A percentile compares a stretch with the other conserved stretches of the same genome.
Conservation (phyloP, 2,888 invertebrate species). For the Synergus laeviventris region DNA sequence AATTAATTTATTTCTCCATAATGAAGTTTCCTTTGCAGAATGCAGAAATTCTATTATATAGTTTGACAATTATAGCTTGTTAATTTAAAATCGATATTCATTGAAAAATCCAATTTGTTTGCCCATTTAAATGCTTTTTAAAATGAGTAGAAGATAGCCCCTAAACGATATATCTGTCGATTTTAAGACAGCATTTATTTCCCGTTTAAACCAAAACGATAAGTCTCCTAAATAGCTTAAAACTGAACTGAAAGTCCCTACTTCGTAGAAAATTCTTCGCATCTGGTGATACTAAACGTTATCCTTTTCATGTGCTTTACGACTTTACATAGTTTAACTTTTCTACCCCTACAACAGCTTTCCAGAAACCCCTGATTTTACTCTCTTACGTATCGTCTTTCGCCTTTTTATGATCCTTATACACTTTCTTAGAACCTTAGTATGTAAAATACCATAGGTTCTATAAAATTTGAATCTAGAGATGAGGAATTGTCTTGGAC, state of each 20-base stretch:
- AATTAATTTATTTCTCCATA: too few relatives aligned
- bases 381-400: not conserved
- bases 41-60: too few relatives aligned
- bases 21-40: too few relatives aligned
- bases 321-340: slow-evolving; percentile 30
- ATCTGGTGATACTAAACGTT: slow-evolving; percentile 37
- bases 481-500: not conserved
- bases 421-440: slow-evolving; percentile 4
- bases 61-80: too few relatives aligned
- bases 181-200: slow-evolving; percentile 13
- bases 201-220: slow-evolving; percentile 21
- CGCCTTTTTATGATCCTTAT: slow-evolving; percentile 10
- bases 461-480: not conserved
- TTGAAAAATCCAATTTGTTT: not conserved
- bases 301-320: slow-evolving; percentile 34
- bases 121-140: not conserved
- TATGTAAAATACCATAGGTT: slow-evolving; percentile 33
- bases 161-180: not conserved
- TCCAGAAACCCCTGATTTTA: slow-evolving; percentile 24
- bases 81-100: too few relatives aligned
- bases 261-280: slow-evolving; percentile 23
- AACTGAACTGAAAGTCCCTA: slow-evolving; percentile 12
- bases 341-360: slow-evolving; percentile 11
- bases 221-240: slow-evolving; percentile 26
- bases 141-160: not conserved